Base-by-base conservation (phyloP, 2,113 vertebrate species). In the Menidia beryllina region DNA sequence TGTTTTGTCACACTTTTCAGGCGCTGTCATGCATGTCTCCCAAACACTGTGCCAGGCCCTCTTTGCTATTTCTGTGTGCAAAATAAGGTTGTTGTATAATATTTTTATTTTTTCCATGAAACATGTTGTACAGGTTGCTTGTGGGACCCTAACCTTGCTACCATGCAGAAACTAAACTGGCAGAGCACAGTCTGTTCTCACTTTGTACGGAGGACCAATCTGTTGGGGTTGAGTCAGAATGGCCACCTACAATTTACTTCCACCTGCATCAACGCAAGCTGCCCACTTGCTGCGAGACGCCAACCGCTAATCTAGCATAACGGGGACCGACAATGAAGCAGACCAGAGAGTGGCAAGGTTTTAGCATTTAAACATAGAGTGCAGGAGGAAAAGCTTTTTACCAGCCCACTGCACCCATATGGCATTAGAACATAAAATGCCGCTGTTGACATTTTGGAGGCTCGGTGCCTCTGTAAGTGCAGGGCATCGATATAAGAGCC, bases 261-360 rank as follows among this genome's bases (percentile, higher is more conserved):
- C 34, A 88, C 85, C 75, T 64, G 69, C 83, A 79, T 86, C 81
- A 69, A 83, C 56, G 79, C 75, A 61, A 57, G 77, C 88, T 91
- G 88, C 75, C 91, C 89, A 70, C 85, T 91, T 10, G 57, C 88
- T 86, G 85, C 7, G 86, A 88, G 90, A 89, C 90, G 88, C 91
- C 88, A 71, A 90, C 87, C 87, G 84, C 86, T 93, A 94, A 93
- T 95, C 87, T 92, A 93, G 88, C 92, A 92, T 85, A 87, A 84
- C 83, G 75, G 70, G 86, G 87, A 86, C 84, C 83, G 87, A 86
- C 93, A 93, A 91, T 86, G 91, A 94, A 91, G 90, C 78, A 75
- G 69, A 77, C 72, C 85, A 69, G 85, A 82, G 85, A 84, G 83
- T 82, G 74, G 36, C 49, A 82, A 85, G 86, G 83, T 89, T 92